Conservation (phyloP, 2,888 invertebrate species). For the Coelinius sp. region DNA sequence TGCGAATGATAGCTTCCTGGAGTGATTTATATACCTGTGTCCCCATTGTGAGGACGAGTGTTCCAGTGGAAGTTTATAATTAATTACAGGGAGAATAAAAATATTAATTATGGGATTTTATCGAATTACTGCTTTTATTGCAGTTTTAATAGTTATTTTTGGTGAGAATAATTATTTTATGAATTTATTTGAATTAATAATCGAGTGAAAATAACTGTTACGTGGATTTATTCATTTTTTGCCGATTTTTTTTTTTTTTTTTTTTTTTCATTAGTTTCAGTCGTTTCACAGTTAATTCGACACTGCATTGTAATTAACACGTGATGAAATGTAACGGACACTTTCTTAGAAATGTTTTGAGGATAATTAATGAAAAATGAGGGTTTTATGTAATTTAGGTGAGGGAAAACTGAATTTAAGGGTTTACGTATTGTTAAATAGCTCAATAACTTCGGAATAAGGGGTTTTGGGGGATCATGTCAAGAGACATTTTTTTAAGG, state of each 20-base stretch:
- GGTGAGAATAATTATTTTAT: constrained; percentile 43
- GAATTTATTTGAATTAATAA: neutral
- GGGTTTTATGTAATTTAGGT: no score
- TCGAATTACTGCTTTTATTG: constrained; percentile 47
- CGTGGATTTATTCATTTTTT: constrained; percentile 25
- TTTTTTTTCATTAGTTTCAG: neutral
- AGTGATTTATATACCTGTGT: neutral
- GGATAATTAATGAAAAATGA: no score
- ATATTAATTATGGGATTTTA: constrained; percentile 50
- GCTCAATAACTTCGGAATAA: neutral
- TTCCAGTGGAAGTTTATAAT: no score
- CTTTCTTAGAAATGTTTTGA: neutral
- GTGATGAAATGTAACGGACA: constrained; percentile 4
- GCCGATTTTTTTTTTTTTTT: no score
- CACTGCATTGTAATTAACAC: constrained; percentile 11
- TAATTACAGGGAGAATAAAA: neutral
- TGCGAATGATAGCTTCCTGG: constrained; percentile 8
- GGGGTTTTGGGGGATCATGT: no score
- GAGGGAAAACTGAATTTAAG: no score
- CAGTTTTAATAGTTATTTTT: constrained; percentile 48
- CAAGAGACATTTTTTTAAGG: no score
- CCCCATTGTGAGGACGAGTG: constrained; percentile 20
- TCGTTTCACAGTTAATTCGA: constrained; percentile 8
- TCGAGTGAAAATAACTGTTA: constrained; percentile 45
- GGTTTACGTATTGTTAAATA: no score